phyloP scores from a whole-genome alignment of 2,797 vertebrate species.

The Pterois miles region DNA sequence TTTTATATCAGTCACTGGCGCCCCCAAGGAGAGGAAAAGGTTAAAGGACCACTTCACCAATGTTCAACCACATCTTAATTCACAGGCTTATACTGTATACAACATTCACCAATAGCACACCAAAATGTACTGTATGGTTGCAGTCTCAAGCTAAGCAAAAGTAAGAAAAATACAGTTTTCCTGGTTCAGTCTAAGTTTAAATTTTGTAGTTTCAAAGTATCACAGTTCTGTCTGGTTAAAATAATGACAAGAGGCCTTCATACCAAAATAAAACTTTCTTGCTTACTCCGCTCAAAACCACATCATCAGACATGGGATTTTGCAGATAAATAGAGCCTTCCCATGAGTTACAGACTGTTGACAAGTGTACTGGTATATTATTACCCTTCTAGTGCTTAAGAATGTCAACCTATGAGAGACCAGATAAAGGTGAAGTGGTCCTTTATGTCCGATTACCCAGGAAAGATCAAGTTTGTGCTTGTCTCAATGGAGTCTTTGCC shows the following conservation, averaged over 20 bases:
- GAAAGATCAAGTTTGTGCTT: constrained; percentile 6
- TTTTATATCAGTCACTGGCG: too few relatives aligned
- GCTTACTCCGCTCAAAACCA: background rate
- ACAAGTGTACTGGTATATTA: constrained; percentile 20
- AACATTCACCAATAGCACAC: background rate
- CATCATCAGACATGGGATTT: background rate
- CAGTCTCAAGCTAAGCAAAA: background rate
- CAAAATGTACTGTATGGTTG: background rate
- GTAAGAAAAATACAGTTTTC: background rate
- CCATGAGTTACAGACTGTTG: constrained; percentile 2
- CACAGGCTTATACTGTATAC: background rate
- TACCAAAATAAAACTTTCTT: background rate
- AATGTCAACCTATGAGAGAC: background rate
- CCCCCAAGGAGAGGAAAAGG: too few relatives aligned
- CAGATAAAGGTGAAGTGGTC: background rate
- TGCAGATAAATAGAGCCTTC: background rate
- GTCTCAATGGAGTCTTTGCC: background rate
- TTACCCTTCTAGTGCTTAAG: constrained; percentile 1
- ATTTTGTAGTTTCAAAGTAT: background rate
- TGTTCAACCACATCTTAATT: background rate
- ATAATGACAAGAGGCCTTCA: background rate
- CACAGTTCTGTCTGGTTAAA: background rate
- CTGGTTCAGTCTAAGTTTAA: background rate
- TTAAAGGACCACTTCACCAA: background rate
- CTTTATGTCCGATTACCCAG: constrained; percentile 11